Evolutionary conservation across 2,113 vertebrate species (phyloP), one percentile per base, ranked within the genome.

Genomic region (Chloroceryle aenea): DNA sequence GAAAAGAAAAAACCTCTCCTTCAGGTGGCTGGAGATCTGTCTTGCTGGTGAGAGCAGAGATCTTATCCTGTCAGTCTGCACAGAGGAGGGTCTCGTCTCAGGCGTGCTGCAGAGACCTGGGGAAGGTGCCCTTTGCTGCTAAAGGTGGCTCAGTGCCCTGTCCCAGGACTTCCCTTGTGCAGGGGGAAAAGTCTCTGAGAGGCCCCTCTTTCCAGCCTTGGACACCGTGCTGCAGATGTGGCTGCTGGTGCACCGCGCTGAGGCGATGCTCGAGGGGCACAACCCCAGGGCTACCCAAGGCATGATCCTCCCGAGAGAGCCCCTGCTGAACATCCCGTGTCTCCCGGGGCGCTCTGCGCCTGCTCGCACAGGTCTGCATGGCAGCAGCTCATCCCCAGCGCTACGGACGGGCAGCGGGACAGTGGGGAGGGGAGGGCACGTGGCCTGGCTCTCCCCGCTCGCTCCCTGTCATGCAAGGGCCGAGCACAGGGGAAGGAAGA

Each of bases 401-500:
- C 45, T 26, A 29, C 47, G 72, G 74, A 14, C 30, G 20, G 48
- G 17, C 38, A 66, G 66, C 8, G 40, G 40, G 62, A 30, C 5
- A 11, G 4, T 0, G 1, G 29, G 53, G 38, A 58, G 47, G 23
- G 14, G 34, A 75, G 74, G 62, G 36, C 79, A 1, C 0, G 1
- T 3, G 45, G 14, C 36, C 66, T 79, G 23, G 50, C 42, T 79
- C 48, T 82, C 14, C 71, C 52, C 1, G 4, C 18, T 32, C 61
- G 1, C 38, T 21, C 50, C 83, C 50, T 48, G 43, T 66, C 71
- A 66, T n/a, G 47, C 4, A 5, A 94, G 85, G 89, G 83, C 95
- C 47, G 56, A 94, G 93, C 68, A 25, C 47, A 27, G 85, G 56
- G 73, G 80, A 91, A 94, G 87, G 85, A 94, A 93, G 95, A 67